Conservation (phyloP, 1,140 invertebrate genomes). For the Drosophila lacertosa region DNA sequence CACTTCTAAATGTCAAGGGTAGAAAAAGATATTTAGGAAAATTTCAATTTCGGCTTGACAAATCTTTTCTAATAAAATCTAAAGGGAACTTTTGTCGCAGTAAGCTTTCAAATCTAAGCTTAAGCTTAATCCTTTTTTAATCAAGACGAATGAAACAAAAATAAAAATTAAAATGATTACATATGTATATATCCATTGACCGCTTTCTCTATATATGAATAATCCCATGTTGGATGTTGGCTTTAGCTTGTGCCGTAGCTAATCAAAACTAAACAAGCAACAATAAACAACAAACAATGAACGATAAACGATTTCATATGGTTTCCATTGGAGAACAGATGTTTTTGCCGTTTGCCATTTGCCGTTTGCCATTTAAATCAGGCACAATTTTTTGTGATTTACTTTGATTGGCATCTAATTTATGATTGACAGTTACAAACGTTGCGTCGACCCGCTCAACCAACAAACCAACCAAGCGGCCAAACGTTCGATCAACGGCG, state of each 20-base stretch:
- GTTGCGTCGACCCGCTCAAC: constrained; percentile 33
- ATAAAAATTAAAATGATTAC: background rate
- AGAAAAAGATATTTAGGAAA: background rate
- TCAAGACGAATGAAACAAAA: background rate
- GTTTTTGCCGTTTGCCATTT: constrained; percentile 27
- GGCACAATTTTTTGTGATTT: constrained; percentile 68
- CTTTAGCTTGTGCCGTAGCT: constrained; percentile 1
- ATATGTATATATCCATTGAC: constrained; percentile 1
- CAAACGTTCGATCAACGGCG: constrained; percentile 32
- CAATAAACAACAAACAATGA: background rate
- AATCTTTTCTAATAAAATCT: too few relatives aligned
- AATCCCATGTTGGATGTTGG: constrained; percentile 14
- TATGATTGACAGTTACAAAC: constrained; percentile 80
- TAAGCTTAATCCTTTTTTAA: background rate
- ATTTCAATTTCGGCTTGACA: background rate
- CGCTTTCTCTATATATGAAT: constrained; percentile 4
- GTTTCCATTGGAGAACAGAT: constrained; percentile 38
- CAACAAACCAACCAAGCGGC: constrained; percentile 6
- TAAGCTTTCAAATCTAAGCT: too few relatives aligned
- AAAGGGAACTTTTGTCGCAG: too few relatives aligned
- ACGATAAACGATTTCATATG: constrained; percentile 56
- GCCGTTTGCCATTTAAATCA: constrained; percentile 66
- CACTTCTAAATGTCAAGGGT: background rate
- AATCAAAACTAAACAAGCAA: constrained; percentile 16
- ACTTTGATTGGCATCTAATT: constrained; percentile 78